Conservation (phyloP, 2,888 invertebrate species). For the Rutpela maculata region DNA sequence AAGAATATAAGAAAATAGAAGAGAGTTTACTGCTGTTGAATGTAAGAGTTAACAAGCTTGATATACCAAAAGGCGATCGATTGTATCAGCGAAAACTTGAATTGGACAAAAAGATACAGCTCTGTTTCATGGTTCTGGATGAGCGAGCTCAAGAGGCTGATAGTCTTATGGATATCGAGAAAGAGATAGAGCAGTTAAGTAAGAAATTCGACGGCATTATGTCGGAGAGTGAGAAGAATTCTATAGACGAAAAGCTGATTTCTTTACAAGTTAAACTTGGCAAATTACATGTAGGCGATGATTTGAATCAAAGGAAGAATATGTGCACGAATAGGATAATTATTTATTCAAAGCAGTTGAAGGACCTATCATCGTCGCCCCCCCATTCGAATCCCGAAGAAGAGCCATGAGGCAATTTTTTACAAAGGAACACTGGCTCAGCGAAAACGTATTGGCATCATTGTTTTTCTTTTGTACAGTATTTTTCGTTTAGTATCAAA, state of each 20-base stretch:
- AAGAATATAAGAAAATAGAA: slow-evolving; percentile 50
- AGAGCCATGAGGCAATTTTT: neutral
- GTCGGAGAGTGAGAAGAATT: slow-evolving; percentile 48
- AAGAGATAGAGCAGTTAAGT: slow-evolving; percentile 40
- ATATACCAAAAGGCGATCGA: slow-evolving; percentile 36
- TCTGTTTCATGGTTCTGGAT: slow-evolving; percentile 49
- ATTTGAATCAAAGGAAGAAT: slow-evolving; percentile 51
- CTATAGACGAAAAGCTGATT: slow-evolving; percentile 60
- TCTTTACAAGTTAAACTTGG: slow-evolving; percentile 57
- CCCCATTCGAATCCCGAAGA: neutral
- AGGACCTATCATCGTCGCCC: slow-evolving; percentile 19
- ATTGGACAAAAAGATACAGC: slow-evolving; percentile 44
- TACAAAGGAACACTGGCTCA: neutral
- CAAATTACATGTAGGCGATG: slow-evolving; percentile 51
- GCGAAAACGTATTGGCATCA: neutral
- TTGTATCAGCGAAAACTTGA: slow-evolving; percentile 34
- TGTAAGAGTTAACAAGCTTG: slow-evolving; percentile 42
- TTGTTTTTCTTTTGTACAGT: neutral
- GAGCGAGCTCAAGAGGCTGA: slow-evolving; percentile 47
- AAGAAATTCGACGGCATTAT: slow-evolving; percentile 40
- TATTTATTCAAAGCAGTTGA: slow-evolving; percentile 48
- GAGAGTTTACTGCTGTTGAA: slow-evolving; percentile 44
- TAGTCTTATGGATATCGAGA: slow-evolving; percentile 46
- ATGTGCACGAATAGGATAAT: slow-evolving; percentile 53
- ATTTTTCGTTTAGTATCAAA: neutral